Conservation (phyloP, 92 coral and sea anemone genomes). For the Galaxea fascicularis region DNA sequence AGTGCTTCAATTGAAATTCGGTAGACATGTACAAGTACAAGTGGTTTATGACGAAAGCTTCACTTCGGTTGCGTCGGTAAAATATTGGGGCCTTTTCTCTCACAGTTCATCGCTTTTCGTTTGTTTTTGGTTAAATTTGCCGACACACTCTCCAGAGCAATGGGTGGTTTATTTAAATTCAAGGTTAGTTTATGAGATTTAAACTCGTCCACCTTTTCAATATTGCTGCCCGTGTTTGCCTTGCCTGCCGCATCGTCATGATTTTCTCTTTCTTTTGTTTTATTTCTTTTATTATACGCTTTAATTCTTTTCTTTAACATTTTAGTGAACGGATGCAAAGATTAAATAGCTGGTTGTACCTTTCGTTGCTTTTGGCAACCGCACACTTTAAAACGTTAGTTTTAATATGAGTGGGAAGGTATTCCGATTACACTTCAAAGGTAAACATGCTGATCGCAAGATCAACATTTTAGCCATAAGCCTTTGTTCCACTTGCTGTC, state of each 20-base stretch:
- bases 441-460: background rate
- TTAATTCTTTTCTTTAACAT: slow-evolving; percentile 3
- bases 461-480: slow-evolving; percentile 1
- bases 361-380: slow-evolving; percentile 54
- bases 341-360: slow-evolving; percentile 32
- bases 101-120: background rate
- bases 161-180: background rate
- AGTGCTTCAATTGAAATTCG: background rate
- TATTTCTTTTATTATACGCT: background rate
- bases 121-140: background rate
- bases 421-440: background rate
- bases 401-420: background rate
- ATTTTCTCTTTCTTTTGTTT: background rate
- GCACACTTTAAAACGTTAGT: background rate
- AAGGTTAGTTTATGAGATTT: background rate
- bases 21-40: too few species aligned
- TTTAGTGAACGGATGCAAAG: slow-evolving; percentile 22
- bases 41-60: background rate
- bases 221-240: background rate
- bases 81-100: background rate
- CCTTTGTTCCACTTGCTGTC: background rate
- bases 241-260: background rate
- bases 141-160: background rate
- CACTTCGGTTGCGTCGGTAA: too few species aligned
- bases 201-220: slow-evolving; percentile 9